Conservation (phyloP, 2,888 invertebrate species). For the Gryllus longicercus region DNA sequence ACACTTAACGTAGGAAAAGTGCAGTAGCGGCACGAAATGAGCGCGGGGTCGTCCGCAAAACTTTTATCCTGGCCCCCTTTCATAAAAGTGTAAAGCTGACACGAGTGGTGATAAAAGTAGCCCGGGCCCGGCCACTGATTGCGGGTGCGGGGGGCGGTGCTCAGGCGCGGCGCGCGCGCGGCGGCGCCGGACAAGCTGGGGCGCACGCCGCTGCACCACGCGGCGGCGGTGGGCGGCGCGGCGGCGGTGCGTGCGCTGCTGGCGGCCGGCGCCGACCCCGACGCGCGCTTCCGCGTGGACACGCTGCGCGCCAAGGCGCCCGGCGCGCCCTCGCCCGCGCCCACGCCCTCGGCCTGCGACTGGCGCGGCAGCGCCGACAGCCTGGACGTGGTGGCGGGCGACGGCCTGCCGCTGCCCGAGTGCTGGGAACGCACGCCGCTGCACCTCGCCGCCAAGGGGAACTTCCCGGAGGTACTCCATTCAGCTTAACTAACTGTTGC, state of each 20-base stretch:
- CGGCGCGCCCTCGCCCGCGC: no score
- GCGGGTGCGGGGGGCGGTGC: no score
- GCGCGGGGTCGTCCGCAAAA: no score
- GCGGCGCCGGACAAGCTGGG: background rate
- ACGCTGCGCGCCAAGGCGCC: background rate
- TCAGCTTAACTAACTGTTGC: no score
- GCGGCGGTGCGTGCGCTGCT: no score
- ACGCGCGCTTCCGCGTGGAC: slow-evolving; percentile 32
- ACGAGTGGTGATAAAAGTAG: no score
- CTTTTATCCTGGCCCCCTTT: no score
- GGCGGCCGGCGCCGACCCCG: slow-evolving; percentile 37
- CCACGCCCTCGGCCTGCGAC: background rate
- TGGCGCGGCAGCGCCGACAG: background rate
- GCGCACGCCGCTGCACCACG: slow-evolving; percentile 32
- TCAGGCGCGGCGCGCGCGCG: background rate
- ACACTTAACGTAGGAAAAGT: no score
- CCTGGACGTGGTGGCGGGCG: background rate
- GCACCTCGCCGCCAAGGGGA: slow-evolving; percentile 47
- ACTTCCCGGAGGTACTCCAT: slow-evolving; percentile 40
- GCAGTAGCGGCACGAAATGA: no score
- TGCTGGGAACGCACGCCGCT: slow-evolving; percentile 46
- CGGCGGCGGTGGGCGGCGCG: slow-evolving; percentile 43
- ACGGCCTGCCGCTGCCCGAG: slow-evolving; percentile 37
- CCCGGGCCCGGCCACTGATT: no score
- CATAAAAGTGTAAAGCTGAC: no score